Evolutionary conservation across 2,888 invertebrate species (phyloP), one percentile per base, ranked within the genome.

Genomic region (Monopis laevigella): DNA sequence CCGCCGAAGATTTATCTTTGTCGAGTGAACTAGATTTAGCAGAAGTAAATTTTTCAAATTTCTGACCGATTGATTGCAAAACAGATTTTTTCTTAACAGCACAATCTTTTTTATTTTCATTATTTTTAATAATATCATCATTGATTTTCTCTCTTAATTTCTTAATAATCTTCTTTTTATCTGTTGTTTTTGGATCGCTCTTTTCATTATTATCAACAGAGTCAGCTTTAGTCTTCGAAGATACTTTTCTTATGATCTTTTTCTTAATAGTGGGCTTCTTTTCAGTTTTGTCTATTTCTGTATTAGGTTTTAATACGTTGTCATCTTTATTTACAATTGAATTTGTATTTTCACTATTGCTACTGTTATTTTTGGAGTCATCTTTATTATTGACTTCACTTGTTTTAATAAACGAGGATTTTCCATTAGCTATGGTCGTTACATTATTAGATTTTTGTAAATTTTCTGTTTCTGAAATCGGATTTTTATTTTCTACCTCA

Each of bases 31-130:
- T 62, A 47, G 71, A 62, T 55, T 81, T 82, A 45, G 72, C 78
- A 39, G 84, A 81, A 1, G 85, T 74, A 26, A 89, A 81, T 59
- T 88, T 89, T 64, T 89, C 89, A 55, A 89, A 81, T 60, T 88
- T 89, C 56, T 90, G 90, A 32, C 93, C 91, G 51, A 92, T 84
- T 0, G 87, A 87, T 56, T 90, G 90, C 28, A 92, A 70, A 50
- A 93, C 82, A 1, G 84, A 77, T 62, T 87, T 87, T 64, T 87
- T 87, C 55, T 86, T 86, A 45, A 61, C 62, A 34, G 51, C 52
- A 16, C 53, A 49, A 14, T 62, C 42, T 59, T 73, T 80, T 24
- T 52, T 45, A 27, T 52, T 56, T 47, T 70, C 69, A 21, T 75
- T 69, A 27, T 51, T 30, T 39, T 46, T 21, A 4, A n/a, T 17